A percentile compares a stretch with the other conserved stretches of the same genome.
Evolutionary conservation across 2,113 vertebrate genomes (phyloP).

Genomic region (Corapipo altera): DNA sequence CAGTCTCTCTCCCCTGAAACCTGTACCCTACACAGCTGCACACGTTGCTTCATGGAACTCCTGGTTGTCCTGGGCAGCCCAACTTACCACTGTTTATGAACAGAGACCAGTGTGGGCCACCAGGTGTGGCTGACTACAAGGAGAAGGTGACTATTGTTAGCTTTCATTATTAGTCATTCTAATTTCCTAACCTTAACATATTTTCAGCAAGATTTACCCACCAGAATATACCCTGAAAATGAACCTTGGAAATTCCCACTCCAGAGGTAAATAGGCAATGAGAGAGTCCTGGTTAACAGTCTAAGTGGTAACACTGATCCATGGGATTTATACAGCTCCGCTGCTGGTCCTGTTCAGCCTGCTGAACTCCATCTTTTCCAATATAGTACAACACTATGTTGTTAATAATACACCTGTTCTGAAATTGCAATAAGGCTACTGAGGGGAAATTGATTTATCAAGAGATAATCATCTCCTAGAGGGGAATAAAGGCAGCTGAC

Average conservation of each 20-base stretch:
- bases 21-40: background rate
- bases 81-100: background rate
- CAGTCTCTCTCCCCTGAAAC: background rate
- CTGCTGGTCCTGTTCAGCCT: background rate
- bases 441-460: slow-evolving; percentile 24
- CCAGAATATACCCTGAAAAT: background rate
- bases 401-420: background rate
- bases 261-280: background rate
- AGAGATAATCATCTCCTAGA: background rate
- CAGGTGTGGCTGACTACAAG: accelerated
- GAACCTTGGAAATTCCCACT: background rate
- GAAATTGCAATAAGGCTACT: background rate
- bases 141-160: background rate
- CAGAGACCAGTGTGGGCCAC: background rate
- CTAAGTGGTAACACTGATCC: background rate
- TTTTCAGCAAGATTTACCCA: background rate
- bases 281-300: background rate
- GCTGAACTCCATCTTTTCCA: background rate
- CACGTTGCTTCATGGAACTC: background rate
- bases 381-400: background rate
- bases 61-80: background rate
- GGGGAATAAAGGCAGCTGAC: slow-evolving; percentile 16
- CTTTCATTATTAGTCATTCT: background rate
- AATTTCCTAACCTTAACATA: background rate
- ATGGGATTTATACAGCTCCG: background rate